These are phyloP conservation scores for Epicampocera succincta DNA, from an alignment of 2,888 invertebrate species.

Conservation along the genomic window DNA sequence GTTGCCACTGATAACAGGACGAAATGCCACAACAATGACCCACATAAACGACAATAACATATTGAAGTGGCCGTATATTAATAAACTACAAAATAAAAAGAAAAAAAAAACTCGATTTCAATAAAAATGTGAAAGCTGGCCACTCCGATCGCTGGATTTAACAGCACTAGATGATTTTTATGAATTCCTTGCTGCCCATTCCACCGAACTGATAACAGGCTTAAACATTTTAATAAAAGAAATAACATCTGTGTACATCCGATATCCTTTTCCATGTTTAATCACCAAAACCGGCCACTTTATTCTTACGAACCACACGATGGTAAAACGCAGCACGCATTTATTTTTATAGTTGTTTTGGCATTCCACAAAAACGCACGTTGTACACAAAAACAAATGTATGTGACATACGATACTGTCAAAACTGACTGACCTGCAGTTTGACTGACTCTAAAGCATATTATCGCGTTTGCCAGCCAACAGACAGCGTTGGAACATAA, in stretches of 20 bases:
- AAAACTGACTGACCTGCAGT: constrained; percentile 21
- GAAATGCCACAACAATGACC: constrained; percentile 22
- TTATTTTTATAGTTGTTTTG: background rate
- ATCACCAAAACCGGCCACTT: background rate
- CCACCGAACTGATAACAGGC: too few species aligned
- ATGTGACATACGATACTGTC: constrained; percentile 12
- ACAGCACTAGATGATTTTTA: too few species aligned
- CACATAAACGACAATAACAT: constrained; percentile 14
- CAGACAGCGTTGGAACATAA: background rate
- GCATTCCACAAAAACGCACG: background rate
- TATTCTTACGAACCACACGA: background rate
- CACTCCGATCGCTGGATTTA: too few species aligned
- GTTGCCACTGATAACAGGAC: constrained; percentile 44
- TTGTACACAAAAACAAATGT: background rate
- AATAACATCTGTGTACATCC: too few species aligned
- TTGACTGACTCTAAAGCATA: constrained; percentile 19
- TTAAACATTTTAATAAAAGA: background rate
- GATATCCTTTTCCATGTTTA: too few species aligned
- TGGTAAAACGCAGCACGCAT: background rate
- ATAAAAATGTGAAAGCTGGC: too few species aligned
- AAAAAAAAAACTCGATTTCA: background rate
- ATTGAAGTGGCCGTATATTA: constrained; percentile 26
- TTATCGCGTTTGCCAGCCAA: background rate
- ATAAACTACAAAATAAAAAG: background rate
- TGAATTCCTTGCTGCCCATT: too few species aligned